Base-by-base conservation (phyloP, 2,113 vertebrate species). In the Orcinus orca region DNA sequence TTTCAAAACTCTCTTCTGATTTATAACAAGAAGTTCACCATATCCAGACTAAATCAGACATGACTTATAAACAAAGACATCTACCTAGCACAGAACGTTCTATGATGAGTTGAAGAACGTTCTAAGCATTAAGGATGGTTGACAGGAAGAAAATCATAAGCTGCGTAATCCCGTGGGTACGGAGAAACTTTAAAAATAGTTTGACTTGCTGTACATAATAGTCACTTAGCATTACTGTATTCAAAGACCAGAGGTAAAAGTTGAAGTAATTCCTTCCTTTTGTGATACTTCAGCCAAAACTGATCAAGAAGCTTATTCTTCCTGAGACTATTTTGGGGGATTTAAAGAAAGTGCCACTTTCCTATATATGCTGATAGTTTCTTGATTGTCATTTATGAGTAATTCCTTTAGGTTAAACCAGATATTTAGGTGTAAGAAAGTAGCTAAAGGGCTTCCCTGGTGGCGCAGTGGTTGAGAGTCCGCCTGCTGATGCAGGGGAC, bases 61-160 rank as follows among this genome's bases (percentile, higher is more conserved):
- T 62, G 63, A 55, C 62, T 83, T 41, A 63, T 33, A 70, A 87
- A 93, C 71, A 96, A 94, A 96, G 29, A 47, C 60, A 95, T 38
- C 36, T 95, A 88, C 60, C 36, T 81, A 91, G 65, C 21, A 71
- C 65, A 67, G 9, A 73, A 18, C 60, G 33, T 71, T 77, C 11
- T 68, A 38, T 47, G 13, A 18, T 68, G 79, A 94, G 18, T 89
- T 90, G 50, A 50, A n/a, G n/a, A n/a, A n/a, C n/a, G n/a, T n/a
- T n/a, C n/a, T 71, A 65, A 81, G 6, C 18, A 13, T 91, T 83
- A 55, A 82, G 6, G 96, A 76, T 79, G 41, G n/a, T 4, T 41
- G 71, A 71, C 44, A 53, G 79, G 4, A 95, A 83, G 89, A 97
- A 88, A 96, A 55, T 62, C 21, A 70, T 38, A 88, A 92, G 2